Evolutionary conservation across 2,797 vertebrate species (phyloP).

Genomic region (Chaunax sp.): DNA sequence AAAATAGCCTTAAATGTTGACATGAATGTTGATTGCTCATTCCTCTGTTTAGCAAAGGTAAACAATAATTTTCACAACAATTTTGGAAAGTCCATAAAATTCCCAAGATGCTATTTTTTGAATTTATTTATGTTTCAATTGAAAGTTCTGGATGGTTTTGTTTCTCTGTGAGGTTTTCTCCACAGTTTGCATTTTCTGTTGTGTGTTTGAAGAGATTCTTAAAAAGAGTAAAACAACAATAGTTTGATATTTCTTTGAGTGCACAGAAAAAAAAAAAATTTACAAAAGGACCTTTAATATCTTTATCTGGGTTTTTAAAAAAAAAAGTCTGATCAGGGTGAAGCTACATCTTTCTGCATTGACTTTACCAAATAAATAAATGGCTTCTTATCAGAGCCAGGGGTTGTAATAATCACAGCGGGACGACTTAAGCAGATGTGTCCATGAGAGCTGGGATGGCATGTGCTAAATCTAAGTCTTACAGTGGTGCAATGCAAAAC

Average conservation of each 20-base stretch:
- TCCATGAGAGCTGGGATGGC: conserved; percentile 42
- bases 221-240: not conserved
- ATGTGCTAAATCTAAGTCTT: conserved; percentile 64
- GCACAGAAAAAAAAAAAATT: not conserved
- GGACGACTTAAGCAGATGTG: conserved; percentile 55
- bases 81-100: conserved; percentile 47
- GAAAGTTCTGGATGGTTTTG: conserved; percentile 9
- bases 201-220: not conserved
- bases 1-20: conserved; percentile 33
- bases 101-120: conserved; percentile 31
- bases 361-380: conserved; percentile 4
- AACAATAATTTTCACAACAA: conserved; percentile 44
- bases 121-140: conserved; percentile 21
- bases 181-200: not conserved
- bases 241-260: too few species aligned
- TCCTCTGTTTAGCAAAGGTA: conserved; percentile 38
- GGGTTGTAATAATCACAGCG: conserved; percentile 14
- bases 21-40: conserved; percentile 21
- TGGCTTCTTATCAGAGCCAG: conserved; percentile 12
- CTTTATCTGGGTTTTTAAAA: conserved; percentile 9
- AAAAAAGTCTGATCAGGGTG: too few species aligned
- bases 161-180: conserved; percentile 18
- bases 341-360: not conserved
- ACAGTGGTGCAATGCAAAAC: conserved; percentile 72
- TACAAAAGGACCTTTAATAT: not conserved